Percentiles rank a stretch among this genome's conserved stretches.
phyloP scores from a whole-genome alignment of 2,888 invertebrate species.

The Spisula solida region DNA sequence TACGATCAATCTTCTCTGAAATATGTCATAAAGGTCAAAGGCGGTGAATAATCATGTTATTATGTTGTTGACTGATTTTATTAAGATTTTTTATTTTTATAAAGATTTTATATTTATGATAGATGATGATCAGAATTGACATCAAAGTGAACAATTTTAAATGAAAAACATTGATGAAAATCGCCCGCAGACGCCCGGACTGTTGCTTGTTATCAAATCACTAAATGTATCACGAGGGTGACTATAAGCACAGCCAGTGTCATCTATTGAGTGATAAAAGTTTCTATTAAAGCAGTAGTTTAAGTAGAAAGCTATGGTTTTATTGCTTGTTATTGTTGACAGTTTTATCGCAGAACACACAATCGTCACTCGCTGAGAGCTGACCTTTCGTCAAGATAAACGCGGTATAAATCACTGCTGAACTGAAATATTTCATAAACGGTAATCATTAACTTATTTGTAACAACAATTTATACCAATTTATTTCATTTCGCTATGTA shows the following conservation, averaged over 20 bases:
- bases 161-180: neutral
- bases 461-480: neutral
- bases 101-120: neutral
- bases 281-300: neutral
- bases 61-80: conserved; percentile 7
- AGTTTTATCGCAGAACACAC: neutral
- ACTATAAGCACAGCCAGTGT: neutral
- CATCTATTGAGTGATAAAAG: neutral
- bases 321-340: conserved; percentile 3
- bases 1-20: too few species aligned
- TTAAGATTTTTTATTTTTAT: neutral
- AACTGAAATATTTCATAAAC: neutral
- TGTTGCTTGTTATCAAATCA: conserved; percentile 1
- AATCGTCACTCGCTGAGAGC: neutral
- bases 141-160: neutral
- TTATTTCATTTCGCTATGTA: too few species aligned
- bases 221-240: neutral
- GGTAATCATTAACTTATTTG: neutral
- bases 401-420: neutral
- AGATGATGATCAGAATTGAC: neutral
- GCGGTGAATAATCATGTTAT: neutral
- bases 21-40: too few species aligned
- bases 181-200: neutral
- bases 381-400: neutral
- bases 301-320: neutral